Percentiles rank a stretch among this genome's conserved stretches.
Evolutionary conservation across 2,113 vertebrate genomes (phyloP).

Genomic region (Columba livia): DNA sequence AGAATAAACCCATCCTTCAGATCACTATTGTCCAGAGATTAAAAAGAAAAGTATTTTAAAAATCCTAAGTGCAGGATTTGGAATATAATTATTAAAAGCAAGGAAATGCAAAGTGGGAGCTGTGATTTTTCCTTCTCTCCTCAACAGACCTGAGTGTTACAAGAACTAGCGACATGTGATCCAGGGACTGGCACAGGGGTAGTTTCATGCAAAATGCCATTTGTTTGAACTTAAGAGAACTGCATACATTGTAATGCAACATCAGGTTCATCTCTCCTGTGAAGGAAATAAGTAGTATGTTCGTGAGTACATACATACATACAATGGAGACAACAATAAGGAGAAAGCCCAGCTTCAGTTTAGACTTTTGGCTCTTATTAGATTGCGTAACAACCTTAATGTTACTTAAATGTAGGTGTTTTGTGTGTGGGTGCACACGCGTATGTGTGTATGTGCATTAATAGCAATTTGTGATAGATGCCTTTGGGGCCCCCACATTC

Average conservation of each 20-base stretch:
- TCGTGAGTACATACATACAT: fast-evolving
- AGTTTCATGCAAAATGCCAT: not conserved
- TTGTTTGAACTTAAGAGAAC: not conserved
- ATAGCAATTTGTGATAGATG: constrained; percentile 91
- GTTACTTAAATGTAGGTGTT: constrained; percentile 75
- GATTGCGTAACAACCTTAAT: constrained; percentile 11
- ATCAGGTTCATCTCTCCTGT: not conserved
- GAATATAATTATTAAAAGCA: not conserved
- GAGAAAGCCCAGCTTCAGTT: not conserved
- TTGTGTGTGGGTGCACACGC: not conserved
- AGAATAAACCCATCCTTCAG: not conserved
- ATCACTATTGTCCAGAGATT: not conserved
- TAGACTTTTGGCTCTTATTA: not conserved
- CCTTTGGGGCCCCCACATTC: constrained; percentile 82
- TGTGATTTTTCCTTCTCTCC: not conserved
- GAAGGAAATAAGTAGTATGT: fast-evolving
- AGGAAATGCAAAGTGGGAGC: not conserved
- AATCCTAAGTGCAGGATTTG: not conserved
- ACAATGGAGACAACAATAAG: not conserved
- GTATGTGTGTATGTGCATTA: constrained; percentile 31
- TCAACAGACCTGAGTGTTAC: not conserved
- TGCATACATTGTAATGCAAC: fast-evolving
- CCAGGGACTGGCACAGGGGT: not conserved
- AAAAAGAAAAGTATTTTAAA: not conserved
- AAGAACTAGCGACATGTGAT: not conserved